phyloP scores from a whole-genome alignment of 2,888 invertebrate genomes.

The Drosophila vallismaia region DNA sequence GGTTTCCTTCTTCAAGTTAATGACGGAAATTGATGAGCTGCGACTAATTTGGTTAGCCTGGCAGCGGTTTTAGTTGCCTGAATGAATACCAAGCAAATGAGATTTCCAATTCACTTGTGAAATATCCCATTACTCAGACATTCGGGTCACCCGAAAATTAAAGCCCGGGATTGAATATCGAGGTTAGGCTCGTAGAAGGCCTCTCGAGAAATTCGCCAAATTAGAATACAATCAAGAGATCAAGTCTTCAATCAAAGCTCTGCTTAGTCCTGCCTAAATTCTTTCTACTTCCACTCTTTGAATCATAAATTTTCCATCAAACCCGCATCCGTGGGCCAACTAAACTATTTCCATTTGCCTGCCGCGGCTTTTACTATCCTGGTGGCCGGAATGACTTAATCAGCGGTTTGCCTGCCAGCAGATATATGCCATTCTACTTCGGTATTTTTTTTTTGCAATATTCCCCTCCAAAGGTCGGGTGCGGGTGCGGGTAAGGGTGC shows the following conservation, averaged over 20 bases:
- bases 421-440: background rate
- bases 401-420: background rate
- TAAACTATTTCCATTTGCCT: slow-evolving; percentile 1
- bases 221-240: background rate
- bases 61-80: slow-evolving; percentile 33
- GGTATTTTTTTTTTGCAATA: background rate
- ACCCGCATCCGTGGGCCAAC: background rate
- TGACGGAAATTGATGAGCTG: slow-evolving; percentile 48
- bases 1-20: slow-evolving; percentile 15
- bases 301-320: too few species aligned
- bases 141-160: background rate
- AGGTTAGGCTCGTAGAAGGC: too few species aligned
- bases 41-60: slow-evolving; percentile 43
- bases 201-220: background rate
- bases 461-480: too few species aligned
- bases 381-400: background rate
- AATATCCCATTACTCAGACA: slow-evolving; percentile 31
- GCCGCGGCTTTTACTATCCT: background rate
- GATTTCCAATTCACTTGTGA: slow-evolving; percentile 23
- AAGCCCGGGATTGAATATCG: too few species aligned
- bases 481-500: background rate
- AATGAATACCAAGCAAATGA: slow-evolving; percentile 33
- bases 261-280: too few species aligned
- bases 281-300: too few species aligned
- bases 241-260: too few species aligned